Evolutionary conservation across 2,113 vertebrate genomes (phyloP), one percentile per base, ranked within the genome.

Genomic region (Neogobius melanostomus): DNA sequence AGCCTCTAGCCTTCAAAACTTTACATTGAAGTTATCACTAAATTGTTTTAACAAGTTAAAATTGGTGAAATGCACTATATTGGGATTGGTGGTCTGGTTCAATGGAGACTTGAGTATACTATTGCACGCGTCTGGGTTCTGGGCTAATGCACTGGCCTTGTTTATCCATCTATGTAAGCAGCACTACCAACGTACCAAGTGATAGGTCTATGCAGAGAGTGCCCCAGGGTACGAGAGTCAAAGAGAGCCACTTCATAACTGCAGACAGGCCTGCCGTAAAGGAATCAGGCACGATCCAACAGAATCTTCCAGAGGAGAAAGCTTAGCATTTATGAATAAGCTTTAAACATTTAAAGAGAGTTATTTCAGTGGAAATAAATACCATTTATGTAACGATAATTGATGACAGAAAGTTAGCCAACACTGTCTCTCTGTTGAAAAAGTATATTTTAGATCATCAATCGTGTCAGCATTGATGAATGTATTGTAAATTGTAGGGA

Each of bases 251-350:
- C 50, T 74, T 82, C 73, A 77, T 43, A 72, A 63, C 68, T 82
- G 17, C 60, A 64, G 76, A 82, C 75, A 86, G 75, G 76, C 72
- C 68, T 77, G 72, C 57, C 65, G 52, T n/a, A 48, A 8, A 68
- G 63, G 71, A 72, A 84, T 76, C 74, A 82, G 11, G 54, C 68
- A 69, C 73, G 74, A 63, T 74, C 49, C 2, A 49, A 69, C 21
- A 61, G 57, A 71, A 72, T 82, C 49, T 14, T 61, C 8, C 54
- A 10, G 48, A 14, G 47, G 8, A 51, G 11, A 51, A 51, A 15
- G 49, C 49, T 12, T 11, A 50, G 7, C 11, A 10, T 11, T 50
- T 6, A 50, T 4, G 3, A 47, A 47, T 5, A 47, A 47, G 7
- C 7, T 47, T 8, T 47, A 47, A 47, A 47, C 7, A 47, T 8